A percentile compares a stretch with the other conserved stretches of the same genome.
phyloP scores from a whole-genome alignment of 2,888 invertebrate species.

The Leptinotarsa rubiginosa region DNA sequence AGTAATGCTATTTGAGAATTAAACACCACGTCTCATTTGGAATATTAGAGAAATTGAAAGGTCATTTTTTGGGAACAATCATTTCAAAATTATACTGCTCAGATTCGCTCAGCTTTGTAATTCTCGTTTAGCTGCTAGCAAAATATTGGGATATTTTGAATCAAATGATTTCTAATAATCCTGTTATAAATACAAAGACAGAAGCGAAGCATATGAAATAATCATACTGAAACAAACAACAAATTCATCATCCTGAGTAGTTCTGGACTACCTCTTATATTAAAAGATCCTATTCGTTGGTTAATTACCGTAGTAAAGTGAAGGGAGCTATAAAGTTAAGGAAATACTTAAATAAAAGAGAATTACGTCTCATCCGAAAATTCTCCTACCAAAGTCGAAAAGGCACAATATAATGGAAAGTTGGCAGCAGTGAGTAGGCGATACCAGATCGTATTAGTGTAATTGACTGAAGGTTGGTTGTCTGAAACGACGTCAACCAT shows the following conservation, averaged over 20 bases:
- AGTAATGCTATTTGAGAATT: no score
- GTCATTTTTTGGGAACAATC: no score
- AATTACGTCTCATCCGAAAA: constrained; percentile 46
- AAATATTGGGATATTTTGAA: no score
- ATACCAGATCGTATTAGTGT: constrained; percentile 62
- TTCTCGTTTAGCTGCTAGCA: no score
- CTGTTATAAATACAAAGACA: not conserved
- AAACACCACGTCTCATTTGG: no score
- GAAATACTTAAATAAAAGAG: constrained; percentile 27
- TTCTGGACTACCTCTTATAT: constrained; percentile 12
- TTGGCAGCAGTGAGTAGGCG: constrained; percentile 53
- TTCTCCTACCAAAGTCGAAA: constrained; percentile 53
- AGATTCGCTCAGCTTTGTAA: no score
- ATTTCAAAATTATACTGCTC: no score
- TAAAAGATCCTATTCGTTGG: constrained; percentile 1
- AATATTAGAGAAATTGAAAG: no score
- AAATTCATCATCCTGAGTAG: constrained; percentile 6
- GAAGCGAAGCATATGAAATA: not conserved
- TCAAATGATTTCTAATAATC: not conserved
- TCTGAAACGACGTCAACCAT: constrained; percentile 71
- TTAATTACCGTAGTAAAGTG: constrained; percentile 19
- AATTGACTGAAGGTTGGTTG: constrained; percentile 64
- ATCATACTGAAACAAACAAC: not conserved
- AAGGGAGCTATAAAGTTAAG: constrained; percentile 12
- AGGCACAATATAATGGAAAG: constrained; percentile 52